Percentiles rank a stretch among this genome's conserved stretches.
Evolutionary conservation across 2,113 vertebrate species (phyloP).

Genomic region (Orycteropus afer): DNA sequence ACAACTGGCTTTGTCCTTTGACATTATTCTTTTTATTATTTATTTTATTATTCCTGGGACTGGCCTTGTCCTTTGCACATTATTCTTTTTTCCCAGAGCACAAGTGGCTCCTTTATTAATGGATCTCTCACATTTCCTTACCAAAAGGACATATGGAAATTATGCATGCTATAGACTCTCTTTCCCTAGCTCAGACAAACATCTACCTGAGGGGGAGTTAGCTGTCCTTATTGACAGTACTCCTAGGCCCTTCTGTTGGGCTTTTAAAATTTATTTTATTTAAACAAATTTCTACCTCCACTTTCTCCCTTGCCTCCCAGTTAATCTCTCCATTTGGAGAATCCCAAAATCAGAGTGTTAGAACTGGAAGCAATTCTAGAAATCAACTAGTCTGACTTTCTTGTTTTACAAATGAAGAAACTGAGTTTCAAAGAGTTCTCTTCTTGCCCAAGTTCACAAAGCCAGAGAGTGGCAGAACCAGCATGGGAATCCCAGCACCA

Average conservation of each 20-base stretch:
- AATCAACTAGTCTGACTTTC: neutral
- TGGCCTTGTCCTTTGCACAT: neutral
- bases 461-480: neutral
- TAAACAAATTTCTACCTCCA: neutral
- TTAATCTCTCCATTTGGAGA: neutral
- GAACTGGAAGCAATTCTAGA: neutral
- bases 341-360: neutral
- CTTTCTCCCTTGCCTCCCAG: neutral
- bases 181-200: neutral
- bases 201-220: neutral
- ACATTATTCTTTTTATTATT: neutral
- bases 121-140: neutral
- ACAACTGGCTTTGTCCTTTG: neutral
- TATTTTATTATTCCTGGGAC: no score
- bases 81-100: neutral
- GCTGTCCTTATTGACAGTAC: neutral
- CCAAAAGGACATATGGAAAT: neutral
- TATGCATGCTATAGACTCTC: neutral
- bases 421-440: neutral
- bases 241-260: neutral
- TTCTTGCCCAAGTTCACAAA: neutral
- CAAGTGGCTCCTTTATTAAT: conserved; percentile 18
- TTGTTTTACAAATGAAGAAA: conserved; percentile 18
- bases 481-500: neutral
- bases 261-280: neutral